Base-by-base conservation (phyloP, 1,140 invertebrate genomes). In the Magallana gigas region DNA sequence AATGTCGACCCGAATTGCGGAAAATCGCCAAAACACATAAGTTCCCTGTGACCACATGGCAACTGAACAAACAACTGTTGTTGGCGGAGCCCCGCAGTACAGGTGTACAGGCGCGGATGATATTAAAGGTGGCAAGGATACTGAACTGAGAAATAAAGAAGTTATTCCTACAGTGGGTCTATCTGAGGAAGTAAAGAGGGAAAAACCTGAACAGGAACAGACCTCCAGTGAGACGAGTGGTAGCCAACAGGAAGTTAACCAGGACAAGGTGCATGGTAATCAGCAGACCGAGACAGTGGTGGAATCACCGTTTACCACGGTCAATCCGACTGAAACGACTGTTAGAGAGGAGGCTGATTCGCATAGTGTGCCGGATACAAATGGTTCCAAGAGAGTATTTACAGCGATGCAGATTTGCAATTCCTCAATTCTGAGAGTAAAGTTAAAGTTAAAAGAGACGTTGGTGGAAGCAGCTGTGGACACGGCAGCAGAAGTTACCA, bases 401-500 rank as follows among this genome's bases (percentile, higher is more conserved):
- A 71, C 64, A 23, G 29, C 64, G 23, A 71, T 71, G 64, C 64
- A 71, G 29, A 71, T 71, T n/a, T n/a, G 64, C 18, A 71, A 23
- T 23, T 71, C 64, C 64, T 71, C 84, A 16, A 85, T 23, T 48
- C 57, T 85, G 36, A 29, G 57, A 64, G 80, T 87, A 14, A 36
- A 36, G 1, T 14, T 84, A 9, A 48, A 29, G 48, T 23, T 84
- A 36, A n/a, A 18, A 82, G 87, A 84, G 5, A 12, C 1, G 48
- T 2, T 5, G 56, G 56, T 85, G n/a, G 11, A 82, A 12, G 87
- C 83, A 23, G 59, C 85, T 12, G 76, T 88, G 48, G 87, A 88
- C 48, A 88, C 87, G 3, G 83, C 57, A 23, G 64, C 87, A 2
- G 56, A 88, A 36, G 71, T 85, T 16, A 81, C 87, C 16, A 60